Base-by-base conservation (phyloP, 2,113 vertebrate species). In the Gymnogyps californianus region DNA sequence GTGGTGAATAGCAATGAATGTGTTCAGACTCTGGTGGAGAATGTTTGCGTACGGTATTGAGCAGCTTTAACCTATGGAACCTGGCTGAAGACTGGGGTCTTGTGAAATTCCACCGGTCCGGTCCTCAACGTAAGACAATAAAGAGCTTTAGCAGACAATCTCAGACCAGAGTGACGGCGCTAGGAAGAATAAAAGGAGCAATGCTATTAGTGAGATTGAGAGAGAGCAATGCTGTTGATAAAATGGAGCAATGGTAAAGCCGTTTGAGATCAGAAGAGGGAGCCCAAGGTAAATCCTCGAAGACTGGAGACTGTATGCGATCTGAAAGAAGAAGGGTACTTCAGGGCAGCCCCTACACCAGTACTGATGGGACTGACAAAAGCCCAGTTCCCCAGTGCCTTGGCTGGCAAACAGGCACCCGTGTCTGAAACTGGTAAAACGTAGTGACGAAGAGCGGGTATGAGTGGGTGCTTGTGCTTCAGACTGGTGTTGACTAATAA, bases 371-470 rank as follows among this genome's bases (percentile, higher is more conserved):
- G n/a, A n/a, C n/a, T n/a, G n/a, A n/a, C n/a, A 55, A 29, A 40
- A 81, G 16, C 11, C 10, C 36, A 17, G 24, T 65, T 57, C 14
- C 12, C 7, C 13, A 12, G 61, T 59, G 19, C 22, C 13, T 55
- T n/a, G 29, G 13, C 44, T 72, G 38, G 26, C 40, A 36, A 55
- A 88, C 17, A 19, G 13, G 10, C 34, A 52, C 16, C 58, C 2
- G 0, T 15, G 9, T 46, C 34, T 52, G 42, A 78, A 71, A 38
- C 3, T 2, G 13, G 10, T 70, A 52, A 77, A 74, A 82, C 1
- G 5, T 4, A 10, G 44, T 42, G 21, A 52, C 20, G n/a, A 32
- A 71, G 29, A 77, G 4, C 6, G 1, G 1, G 0, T 9, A 6
- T 13, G 18, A 17, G 22, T 55, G 29, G 32, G 18, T 49, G 54